phyloP scores from a whole-genome alignment of 2,113 vertebrate genomes.

The Alectura lathami region DNA sequence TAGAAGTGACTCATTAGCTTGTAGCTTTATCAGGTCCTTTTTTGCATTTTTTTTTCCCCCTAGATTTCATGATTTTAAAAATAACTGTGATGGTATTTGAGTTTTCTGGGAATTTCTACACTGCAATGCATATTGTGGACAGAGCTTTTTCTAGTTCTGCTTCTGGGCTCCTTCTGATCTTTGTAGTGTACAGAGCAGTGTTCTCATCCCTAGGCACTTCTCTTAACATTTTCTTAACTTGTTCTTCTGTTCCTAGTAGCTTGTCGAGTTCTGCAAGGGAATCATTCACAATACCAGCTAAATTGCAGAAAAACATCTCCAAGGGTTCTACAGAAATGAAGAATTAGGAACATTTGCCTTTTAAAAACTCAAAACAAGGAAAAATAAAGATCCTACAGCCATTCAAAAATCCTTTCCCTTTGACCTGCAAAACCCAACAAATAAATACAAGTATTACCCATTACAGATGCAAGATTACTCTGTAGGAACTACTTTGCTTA shows the following conservation, averaged over 20 bases:
- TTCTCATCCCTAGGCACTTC: constrained; percentile 69
- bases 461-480: background rate
- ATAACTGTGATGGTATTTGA: constrained; percentile 67
- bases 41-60: constrained; percentile 55
- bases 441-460: background rate
- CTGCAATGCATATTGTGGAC: constrained; percentile 67
- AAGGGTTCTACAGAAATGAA: background rate
- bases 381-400: background rate
- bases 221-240: constrained; percentile 72
- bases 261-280: background rate
- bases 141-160: constrained; percentile 69
- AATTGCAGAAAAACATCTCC: background rate
- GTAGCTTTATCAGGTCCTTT: constrained; percentile 36
- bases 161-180: constrained; percentile 77
- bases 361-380: background rate
- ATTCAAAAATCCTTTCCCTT: background rate
- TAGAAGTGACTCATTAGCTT: constrained; percentile 3
- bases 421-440: background rate
- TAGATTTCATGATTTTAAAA: constrained; percentile 73
- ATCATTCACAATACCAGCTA: background rate
- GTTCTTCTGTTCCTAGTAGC: constrained; percentile 62
- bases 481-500: background rate
- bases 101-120: constrained; percentile 73
- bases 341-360: background rate
- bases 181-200: constrained; percentile 61